Conservation (phyloP, 2,888 invertebrate genomes). For the Caenorhabditis panamensis region DNA sequence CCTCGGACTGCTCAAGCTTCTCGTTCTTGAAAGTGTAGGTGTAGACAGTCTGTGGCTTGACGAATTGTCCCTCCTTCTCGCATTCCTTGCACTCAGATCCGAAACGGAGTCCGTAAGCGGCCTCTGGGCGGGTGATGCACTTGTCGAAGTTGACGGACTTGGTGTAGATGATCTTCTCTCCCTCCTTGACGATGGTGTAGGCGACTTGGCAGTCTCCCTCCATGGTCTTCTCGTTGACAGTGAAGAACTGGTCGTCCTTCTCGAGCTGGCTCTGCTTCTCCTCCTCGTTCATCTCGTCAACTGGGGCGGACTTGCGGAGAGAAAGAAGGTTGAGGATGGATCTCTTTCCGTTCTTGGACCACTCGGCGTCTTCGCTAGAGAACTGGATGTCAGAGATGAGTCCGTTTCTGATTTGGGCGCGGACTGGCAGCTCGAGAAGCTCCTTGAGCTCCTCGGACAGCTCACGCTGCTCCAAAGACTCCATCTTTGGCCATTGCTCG, state of each 20-base stretch:
- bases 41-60: slow-evolving; percentile 66
- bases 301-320: slow-evolving; percentile 48
- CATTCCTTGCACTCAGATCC: slow-evolving; percentile 62
- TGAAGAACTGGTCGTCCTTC: slow-evolving; percentile 58
- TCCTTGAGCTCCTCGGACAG: slow-evolving; percentile 63
- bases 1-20: slow-evolving; percentile 64
- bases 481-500: slow-evolving; percentile 49
- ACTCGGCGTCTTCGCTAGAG: slow-evolving; percentile 67
- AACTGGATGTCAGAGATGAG: slow-evolving; percentile 71
- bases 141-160: slow-evolving; percentile 82
- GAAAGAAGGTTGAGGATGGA: slow-evolving; percentile 75
- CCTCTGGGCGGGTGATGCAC: slow-evolving; percentile 79
- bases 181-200: slow-evolving; percentile 65
- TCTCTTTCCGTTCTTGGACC: slow-evolving; percentile 79
- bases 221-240: slow-evolving; percentile 63
- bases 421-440: slow-evolving; percentile 70
- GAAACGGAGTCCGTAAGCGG: slow-evolving; percentile 59
- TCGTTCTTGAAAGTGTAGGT: slow-evolving; percentile 62
- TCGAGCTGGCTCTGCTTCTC: slow-evolving; percentile 40
- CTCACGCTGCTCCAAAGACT: slow-evolving; percentile 68
- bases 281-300: slow-evolving; percentile 48
- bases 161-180: slow-evolving; percentile 65
- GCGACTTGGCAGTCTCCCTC: slow-evolving; percentile 77
- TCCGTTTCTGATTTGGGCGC: slow-evolving; percentile 74
- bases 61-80: slow-evolving; percentile 58